A percentile compares a stretch with the other conserved stretches of the same genome.
phyloP scores from a whole-genome alignment of 2,797 vertebrate species.

The Tenualosa thibaudeaui region DNA sequence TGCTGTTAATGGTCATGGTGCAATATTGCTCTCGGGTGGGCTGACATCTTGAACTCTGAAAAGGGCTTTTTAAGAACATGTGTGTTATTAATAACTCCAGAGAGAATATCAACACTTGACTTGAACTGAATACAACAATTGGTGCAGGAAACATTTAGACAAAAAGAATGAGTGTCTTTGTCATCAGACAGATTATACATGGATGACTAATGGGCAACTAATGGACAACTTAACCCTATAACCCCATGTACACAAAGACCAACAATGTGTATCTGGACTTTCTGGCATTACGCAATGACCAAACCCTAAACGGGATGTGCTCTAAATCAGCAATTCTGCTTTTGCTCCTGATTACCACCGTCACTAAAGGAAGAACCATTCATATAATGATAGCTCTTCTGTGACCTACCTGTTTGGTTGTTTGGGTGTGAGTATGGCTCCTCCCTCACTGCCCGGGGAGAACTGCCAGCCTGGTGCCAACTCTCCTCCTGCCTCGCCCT shows the following conservation, averaged over 20 bases:
- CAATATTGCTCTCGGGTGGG: neutral
- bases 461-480: conserved; percentile 74
- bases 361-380: neutral
- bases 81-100: neutral
- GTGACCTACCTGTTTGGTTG: conserved; percentile 73
- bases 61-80: neutral
- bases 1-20: neutral
- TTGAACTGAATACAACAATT: neutral
- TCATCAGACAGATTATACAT: neutral
- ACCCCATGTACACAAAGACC: neutral
- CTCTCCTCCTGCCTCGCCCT: conserved; percentile 35
- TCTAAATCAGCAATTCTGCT: neutral
- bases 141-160: neutral
- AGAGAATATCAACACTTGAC: neutral
- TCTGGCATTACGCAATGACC: neutral
- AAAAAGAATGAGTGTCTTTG: neutral
- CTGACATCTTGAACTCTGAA: neutral
- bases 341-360: neutral
- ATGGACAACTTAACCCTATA: neutral
- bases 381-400: neutral
- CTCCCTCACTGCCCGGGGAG: conserved; percentile 77
- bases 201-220: neutral
- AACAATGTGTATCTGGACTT: neutral
- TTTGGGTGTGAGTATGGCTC: conserved; percentile 65
- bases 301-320: neutral